Evolutionary conservation across 2,888 invertebrate genomes (phyloP), one percentile per base, ranked within the genome.

Genomic region (Aphidius colemani): DNA sequence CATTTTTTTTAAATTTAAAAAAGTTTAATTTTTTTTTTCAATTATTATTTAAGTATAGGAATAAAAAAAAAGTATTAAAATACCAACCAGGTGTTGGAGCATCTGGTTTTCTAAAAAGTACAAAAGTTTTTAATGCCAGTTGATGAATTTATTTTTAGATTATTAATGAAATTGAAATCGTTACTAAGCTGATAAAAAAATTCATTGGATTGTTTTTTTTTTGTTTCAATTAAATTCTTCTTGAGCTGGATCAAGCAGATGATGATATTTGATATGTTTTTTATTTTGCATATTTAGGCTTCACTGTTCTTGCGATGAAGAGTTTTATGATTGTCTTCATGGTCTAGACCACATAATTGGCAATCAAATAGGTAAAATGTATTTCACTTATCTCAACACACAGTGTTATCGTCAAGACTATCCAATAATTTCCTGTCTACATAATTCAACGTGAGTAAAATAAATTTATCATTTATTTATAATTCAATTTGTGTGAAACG

Each of bases 391-490:
- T 56, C 75, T 86, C 41, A 84, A 84, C 30, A 88, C 88, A 0
- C 78, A 87, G 73, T 90, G 90, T 79, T 90, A 84, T 75, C 84
- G 84, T 64, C 69, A 85, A 40, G 88, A 88, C 67, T 86, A 86
- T 72, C 88, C 88, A 1, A 81, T 86, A 40, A 76, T 76, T 0
- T 81, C 80, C 3, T 90, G 89, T 74, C 76, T 76, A 44, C 83
- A 78, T 70, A 82, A 79, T 67, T 83, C 87, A 77, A 85, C 85
- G 89, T 88, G 77, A 79, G 85, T 78, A 65, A 18, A 18, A 18
- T 18, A 18, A 18, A 18, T 18, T 18, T 18, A 18, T 18, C 13
- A 18, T 18, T 13, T 1, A n/a, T n/a, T n/a, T n/a, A n/a, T n/a
- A 18, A 18, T 18, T 18, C 13, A 18, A 18, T 18, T 18, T 18